phyloP scores from a whole-genome alignment of 92 coral and sea anemone species.

The Phenganax marumi region DNA sequence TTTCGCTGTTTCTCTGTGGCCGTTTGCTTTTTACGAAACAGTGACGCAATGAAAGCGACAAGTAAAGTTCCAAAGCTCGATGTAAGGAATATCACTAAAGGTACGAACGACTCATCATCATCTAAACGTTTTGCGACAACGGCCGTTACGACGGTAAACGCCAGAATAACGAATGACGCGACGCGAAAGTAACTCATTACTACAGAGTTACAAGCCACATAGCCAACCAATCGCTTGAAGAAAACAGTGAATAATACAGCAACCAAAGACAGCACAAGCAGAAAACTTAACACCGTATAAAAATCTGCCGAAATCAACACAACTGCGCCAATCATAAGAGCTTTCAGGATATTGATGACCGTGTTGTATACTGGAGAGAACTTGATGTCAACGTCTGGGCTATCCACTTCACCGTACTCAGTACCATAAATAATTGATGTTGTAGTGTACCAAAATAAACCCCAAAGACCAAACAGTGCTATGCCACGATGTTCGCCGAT shows the following conservation, averaged over 20 bases:
- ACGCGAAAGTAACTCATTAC: constrained; percentile 78
- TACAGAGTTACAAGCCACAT: constrained; percentile 71
- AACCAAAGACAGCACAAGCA: constrained; percentile 60
- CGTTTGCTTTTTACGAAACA: constrained; percentile 62
- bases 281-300: constrained; percentile 51
- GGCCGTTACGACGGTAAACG: constrained; percentile 67
- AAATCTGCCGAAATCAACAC: constrained; percentile 68
- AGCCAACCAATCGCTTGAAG: constrained; percentile 63
- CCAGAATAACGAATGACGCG: constrained; percentile 69
- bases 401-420: constrained; percentile 90
- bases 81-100: constrained; percentile 68
- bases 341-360: constrained; percentile 72
- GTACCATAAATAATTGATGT: constrained; percentile 91
- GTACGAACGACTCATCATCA: constrained; percentile 63
- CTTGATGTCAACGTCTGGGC: constrained; percentile 78
- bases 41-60: constrained; percentile 60
- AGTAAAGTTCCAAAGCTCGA: constrained; percentile 61
- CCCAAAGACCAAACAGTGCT: constrained; percentile 85
- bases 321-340: constrained; percentile 85
- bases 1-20: constrained; percentile 74
- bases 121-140: constrained; percentile 59
- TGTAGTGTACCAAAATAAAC: constrained; percentile 88
- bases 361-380: constrained; percentile 91
- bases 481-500: constrained; percentile 69
- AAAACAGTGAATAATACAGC: constrained; percentile 72